phyloP scores from a whole-genome alignment of 2,888 invertebrate genomes.

The Pristionchus japonicus region DNA sequence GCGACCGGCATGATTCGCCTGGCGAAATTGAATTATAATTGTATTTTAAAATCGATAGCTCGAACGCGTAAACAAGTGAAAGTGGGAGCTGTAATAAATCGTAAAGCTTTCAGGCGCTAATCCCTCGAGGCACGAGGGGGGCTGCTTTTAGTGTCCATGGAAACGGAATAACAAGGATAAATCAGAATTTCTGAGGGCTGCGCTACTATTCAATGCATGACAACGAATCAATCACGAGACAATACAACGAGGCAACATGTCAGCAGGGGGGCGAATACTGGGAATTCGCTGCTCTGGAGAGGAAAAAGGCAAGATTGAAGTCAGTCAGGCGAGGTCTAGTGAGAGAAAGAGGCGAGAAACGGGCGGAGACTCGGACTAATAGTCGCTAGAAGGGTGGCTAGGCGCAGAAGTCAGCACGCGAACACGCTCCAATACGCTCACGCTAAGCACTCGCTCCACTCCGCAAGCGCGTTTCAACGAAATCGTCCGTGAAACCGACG shows the following conservation, averaged over 20 bases:
- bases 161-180: not conserved
- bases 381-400: not conserved
- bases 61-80: not conserved
- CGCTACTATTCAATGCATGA: not conserved
- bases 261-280: not conserved
- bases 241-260: not conserved
- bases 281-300: not conserved
- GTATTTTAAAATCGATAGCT: not conserved
- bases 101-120: not conserved
- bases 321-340: conserved; percentile 2
- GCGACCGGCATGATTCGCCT: conserved; percentile 16
- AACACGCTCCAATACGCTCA: not conserved
- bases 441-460: not conserved
- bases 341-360: not conserved
- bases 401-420: not conserved
- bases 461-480: conserved; percentile 18
- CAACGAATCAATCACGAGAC: not conserved
- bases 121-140: not conserved
- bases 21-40: not conserved
- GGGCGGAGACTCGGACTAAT: conserved; percentile 12
- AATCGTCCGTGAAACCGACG: not conserved
- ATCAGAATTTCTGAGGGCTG: not conserved
- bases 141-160: not conserved
- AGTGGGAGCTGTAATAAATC: not conserved
- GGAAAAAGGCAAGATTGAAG: not conserved